Percentiles rank a stretch among this genome's conserved stretches.
phyloP scores from a whole-genome alignment of 2,797 vertebrate species.

The Apodemus agrarius region DNA sequence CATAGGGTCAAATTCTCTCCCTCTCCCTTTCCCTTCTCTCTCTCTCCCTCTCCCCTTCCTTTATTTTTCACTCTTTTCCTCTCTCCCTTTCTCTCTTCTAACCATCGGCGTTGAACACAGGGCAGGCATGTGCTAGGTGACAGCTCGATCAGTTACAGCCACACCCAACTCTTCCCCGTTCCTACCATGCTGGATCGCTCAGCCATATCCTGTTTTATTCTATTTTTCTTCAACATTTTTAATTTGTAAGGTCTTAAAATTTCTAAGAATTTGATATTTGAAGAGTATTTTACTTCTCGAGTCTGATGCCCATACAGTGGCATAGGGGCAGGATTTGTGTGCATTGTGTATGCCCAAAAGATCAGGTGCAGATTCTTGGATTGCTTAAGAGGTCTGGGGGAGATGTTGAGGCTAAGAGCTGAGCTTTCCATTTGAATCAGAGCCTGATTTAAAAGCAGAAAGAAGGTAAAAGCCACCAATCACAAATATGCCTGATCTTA shows the following conservation, averaged over 20 bases:
- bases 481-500: not conserved
- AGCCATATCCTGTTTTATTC: not conserved
- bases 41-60: not conserved
- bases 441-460: not conserved
- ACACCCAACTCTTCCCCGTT: not conserved
- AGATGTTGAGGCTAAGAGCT: not conserved
- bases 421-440: not conserved
- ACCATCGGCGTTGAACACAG: no score
- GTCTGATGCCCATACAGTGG: not conserved
- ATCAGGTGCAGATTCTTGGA: not conserved
- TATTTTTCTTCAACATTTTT: not conserved
- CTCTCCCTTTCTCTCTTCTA: not conserved
- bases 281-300: not conserved
- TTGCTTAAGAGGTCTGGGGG: not conserved
- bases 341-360: no score
- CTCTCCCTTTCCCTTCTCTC: no score
- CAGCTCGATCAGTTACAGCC: not conserved
- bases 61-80: no score
- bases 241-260: not conserved
- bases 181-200: not conserved
- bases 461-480: not conserved
- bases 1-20: not conserved
- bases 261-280: constrained; percentile 10
- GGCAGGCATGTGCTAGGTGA: not conserved
- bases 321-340: not conserved